Evolutionary conservation across 2,888 invertebrate species (phyloP), one percentile per base, ranked within the genome.

Genomic region (Malachius bipustulatus): DNA sequence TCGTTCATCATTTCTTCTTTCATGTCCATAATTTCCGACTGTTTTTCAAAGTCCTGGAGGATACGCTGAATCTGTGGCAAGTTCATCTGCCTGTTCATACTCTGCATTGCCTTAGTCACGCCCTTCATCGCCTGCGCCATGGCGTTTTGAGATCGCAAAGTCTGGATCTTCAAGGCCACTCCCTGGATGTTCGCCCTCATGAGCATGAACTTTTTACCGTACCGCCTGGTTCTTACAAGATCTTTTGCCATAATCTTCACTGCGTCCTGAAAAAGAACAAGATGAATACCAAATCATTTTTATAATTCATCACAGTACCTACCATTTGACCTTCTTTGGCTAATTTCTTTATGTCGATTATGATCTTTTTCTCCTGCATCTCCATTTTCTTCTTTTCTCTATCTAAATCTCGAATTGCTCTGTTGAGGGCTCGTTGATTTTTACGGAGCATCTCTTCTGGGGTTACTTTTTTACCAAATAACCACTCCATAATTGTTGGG

Each of bases 1-100:
- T 98, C 98, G 59, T 90, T 94, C 82, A 98, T 98, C 76, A 99
- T 91, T 66, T 99, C 98, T 62, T 99, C 97, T 60, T 98, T 98
- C 97, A 99, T 99, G 59, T 99, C 97, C 98, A 99, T 99, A 36
- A 99, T 94, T 66, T 98, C 97, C 0, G 93, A 90, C 61, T 98
- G 97, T 58, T 96, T 97, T 65, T 99, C 98, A 65, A 99, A 98
- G 58, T 97, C 96, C 67, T 88, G 80, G 48, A 88, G 71, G 47
- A 99, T 98, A 59, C 88, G 85, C 64, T 98, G 97, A 56, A 98
- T 98, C 69, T 98, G 96, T 6, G 98, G 98, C 63, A 99, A 72
- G 67, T 98, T 98, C 56, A 98, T 66, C 60, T 89, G 88, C 14
- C 83, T 73, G 65, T 99, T 99, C 98, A 98, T 99, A 57, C 81